phyloP scores from a whole-genome alignment of 2,888 invertebrate species.

The Drosophila emarginata region DNA sequence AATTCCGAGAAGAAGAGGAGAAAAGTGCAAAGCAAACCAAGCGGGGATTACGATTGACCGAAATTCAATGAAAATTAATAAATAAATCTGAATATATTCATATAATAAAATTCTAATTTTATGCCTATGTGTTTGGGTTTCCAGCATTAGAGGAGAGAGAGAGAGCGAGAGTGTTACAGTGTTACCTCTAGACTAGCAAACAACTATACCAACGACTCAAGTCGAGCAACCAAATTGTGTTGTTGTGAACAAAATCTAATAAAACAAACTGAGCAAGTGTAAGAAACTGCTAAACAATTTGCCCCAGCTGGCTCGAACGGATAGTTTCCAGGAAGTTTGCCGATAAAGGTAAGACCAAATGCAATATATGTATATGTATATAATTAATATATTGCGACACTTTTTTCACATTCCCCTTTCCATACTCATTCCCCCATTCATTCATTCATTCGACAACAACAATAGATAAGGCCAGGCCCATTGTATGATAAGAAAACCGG shows the following conservation, averaged over 20 bases:
- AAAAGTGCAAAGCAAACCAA: neutral
- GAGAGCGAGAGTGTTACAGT: slow-evolving; percentile 8
- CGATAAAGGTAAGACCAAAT: slow-evolving; percentile 6
- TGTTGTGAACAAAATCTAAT: slow-evolving; percentile 4
- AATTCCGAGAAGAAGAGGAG: slow-evolving; percentile 18
- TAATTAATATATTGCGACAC: slow-evolving; percentile 31
- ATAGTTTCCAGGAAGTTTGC: slow-evolving; percentile 8
- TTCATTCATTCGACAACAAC: slow-evolving; percentile 8
- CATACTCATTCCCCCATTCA: slow-evolving; percentile 30
- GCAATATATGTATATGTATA: slow-evolving; percentile 10
- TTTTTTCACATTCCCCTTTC: slow-evolving; percentile 15
- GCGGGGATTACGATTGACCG: neutral
- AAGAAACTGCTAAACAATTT: slow-evolving; percentile 1
- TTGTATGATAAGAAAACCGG: slow-evolving; percentile 18
- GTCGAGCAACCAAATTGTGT: neutral
- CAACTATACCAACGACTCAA: neutral
- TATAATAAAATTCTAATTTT: neutral
- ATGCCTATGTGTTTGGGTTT: slow-evolving; percentile 13
- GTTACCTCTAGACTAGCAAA: neutral
- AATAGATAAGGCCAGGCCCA: neutral
- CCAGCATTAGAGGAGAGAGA: slow-evolving; percentile 6
- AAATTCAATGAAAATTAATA: neutral
- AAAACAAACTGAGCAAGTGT: neutral
- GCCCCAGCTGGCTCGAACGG: slow-evolving; percentile 7
- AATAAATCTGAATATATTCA: slow-evolving; percentile 1